Evolutionary conservation across 2,888 invertebrate species (phyloP), one percentile per base, ranked within the genome.

Genomic region (Harmothoe impar): DNA sequence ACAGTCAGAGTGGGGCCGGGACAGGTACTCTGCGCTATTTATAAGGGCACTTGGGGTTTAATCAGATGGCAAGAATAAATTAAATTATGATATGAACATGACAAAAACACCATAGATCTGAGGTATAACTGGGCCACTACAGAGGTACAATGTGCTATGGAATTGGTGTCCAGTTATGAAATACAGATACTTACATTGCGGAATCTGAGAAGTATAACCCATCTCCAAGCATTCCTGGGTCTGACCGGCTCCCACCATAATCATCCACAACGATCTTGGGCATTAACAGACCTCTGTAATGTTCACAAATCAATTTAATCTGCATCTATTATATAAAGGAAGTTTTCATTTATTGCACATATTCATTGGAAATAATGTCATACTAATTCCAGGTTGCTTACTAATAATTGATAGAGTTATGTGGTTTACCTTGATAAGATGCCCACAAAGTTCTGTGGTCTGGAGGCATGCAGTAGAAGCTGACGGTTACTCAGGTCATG

Each of bases 151-250:
- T n/a, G n/a, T n/a, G n/a, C n/a, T n/a, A n/a, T n/a, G n/a, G n/a
- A n/a, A n/a, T n/a, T n/a, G n/a, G n/a, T n/a, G n/a, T n/a, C n/a
- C n/a, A n/a, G n/a, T n/a, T n/a, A n/a, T 62, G 15, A 7, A 62
- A 5, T 20, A 62, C 62, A n/a, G 20, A 20, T 62, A 91, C 91
- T 81, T 89, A 95, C 94, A 94, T 94, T 43, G 94, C 93, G 72
- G 93, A 93, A 92, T 94, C 94, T 15, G 94, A 94, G 93, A 95
- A 95, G 91, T 95, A 95, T 52, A 95, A 94, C 5, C 95, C 95
- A 91, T 93, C 91, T 81, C 95, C 95, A 90, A 95, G 93, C 93
- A 93, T 94, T 25, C 95, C 95, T 1, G n/a, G 35, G 92, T 95
- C 95, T 43, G 94, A 93, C 62, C 95, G 91, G 23, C 92, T 93